Conservation (phyloP, 2,797 vertebrate species). For the Gymnothorax javanicus region DNA sequence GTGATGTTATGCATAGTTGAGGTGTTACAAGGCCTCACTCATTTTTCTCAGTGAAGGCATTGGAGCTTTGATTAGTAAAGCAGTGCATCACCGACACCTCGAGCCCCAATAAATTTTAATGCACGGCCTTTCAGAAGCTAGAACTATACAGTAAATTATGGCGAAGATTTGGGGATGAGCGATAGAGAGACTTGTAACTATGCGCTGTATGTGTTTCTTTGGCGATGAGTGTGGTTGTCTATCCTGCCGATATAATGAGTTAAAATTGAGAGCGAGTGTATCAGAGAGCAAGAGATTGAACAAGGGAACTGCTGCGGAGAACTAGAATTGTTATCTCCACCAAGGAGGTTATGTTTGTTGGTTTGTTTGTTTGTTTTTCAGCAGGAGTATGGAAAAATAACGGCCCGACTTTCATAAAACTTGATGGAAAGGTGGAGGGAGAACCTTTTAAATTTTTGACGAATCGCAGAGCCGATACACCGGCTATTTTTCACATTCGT, state of each 20-base stretch:
- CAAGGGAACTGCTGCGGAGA: background rate
- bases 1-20: conserved; percentile 41
- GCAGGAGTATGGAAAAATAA: too few relatives aligned
- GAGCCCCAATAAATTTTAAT: conserved; percentile 27
- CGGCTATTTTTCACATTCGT: too few relatives aligned
- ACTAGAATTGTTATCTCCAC: background rate
- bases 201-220: too few relatives aligned
- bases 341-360: too few relatives aligned
- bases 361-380: too few relatives aligned
- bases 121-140: background rate
- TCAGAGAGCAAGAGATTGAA: background rate
- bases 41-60: conserved; percentile 22
- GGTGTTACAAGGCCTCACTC: conserved; percentile 31
- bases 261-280: background rate
- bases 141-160: conserved; percentile 8
- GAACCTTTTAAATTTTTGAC: too few relatives aligned
- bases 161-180: conserved; percentile 18
- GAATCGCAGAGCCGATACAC: too few relatives aligned
- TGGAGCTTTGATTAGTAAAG: conserved; percentile 38
- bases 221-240: too few relatives aligned
- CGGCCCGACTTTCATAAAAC: too few relatives aligned
- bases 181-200: background rate
- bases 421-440: too few relatives aligned
- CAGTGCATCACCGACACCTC: conserved; percentile 26
- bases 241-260: too few relatives aligned